A percentile compares a stretch with the other conserved stretches of the same genome.
Evolutionary conservation across 1,140 invertebrate species (phyloP).

Genomic region (Trissolcus basalis): DNA sequence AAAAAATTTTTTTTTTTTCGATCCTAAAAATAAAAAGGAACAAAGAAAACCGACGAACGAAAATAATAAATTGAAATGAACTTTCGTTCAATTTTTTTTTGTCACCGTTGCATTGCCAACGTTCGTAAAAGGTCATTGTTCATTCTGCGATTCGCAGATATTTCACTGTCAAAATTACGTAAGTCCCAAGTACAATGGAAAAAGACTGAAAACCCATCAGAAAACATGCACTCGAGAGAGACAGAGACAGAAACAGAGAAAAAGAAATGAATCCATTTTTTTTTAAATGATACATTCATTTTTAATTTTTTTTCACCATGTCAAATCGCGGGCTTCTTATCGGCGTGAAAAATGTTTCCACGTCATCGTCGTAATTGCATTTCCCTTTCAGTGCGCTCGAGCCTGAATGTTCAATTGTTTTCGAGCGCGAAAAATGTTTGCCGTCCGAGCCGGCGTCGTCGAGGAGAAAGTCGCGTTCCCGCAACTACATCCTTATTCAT

Average conservation of each 20-base stretch:
- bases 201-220: slow-evolving; percentile 9
- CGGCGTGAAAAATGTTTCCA: slow-evolving; percentile 54
- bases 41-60: slow-evolving; percentile 9
- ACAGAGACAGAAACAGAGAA: too few relatives aligned
- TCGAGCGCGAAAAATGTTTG: slow-evolving; percentile 47
- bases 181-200: slow-evolving; percentile 25
- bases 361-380: slow-evolving; percentile 52
- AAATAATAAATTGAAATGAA: slow-evolving; percentile 19
- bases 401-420: slow-evolving; percentile 58
- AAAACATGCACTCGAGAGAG: neutral
- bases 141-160: slow-evolving; percentile 19
- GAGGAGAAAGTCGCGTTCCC: slow-evolving; percentile 49
- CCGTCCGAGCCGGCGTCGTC: slow-evolving; percentile 51
- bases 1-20: too few relatives aligned
- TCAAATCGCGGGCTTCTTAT: slow-evolving; percentile 40
- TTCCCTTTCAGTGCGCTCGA: slow-evolving; percentile 51
- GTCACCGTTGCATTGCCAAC: slow-evolving; percentile 31
- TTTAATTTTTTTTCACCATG: slow-evolving; percentile 9
- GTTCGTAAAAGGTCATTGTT: slow-evolving; percentile 45
- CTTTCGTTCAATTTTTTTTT: slow-evolving; percentile 34
- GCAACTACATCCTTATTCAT: slow-evolving; percentile 53
- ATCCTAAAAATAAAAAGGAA: too few relatives aligned
- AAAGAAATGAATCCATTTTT: too few relatives aligned
- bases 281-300: neutral
- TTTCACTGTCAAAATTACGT: slow-evolving; percentile 18